Conservation (phyloP, 2,113 vertebrate species). For the Cheirogaleus medius region DNA sequence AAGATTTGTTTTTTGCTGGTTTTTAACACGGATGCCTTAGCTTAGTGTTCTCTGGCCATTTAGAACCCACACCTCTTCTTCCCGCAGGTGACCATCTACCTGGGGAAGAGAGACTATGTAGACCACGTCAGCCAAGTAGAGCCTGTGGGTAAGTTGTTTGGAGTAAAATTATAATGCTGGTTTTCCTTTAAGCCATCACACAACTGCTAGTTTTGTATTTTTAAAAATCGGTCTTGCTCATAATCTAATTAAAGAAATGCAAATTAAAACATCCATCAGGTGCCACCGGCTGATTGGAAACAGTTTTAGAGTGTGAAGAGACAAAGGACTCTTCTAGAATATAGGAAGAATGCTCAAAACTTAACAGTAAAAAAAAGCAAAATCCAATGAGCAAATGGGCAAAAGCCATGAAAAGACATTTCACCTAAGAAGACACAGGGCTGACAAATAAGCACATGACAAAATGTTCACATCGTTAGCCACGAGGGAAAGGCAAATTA, state of each 20-base stretch:
- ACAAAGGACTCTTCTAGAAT: background rate
- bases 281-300: background rate
- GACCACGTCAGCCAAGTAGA: conserved; percentile 90
- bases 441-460: background rate
- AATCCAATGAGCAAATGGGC: background rate
- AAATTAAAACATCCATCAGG: background rate
- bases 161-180: background rate
- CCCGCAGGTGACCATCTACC: conserved; percentile 91
- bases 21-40: background rate
- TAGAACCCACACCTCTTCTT: background rate
- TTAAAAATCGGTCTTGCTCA: background rate
- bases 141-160: conserved; percentile 91
- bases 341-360: background rate
- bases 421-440: background rate
- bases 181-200: background rate
- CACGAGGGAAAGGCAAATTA: background rate
- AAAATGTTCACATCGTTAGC: background rate
- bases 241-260: conserved; percentile 1
- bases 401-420: background rate
- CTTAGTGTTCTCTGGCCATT: background rate
- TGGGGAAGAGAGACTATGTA: conserved; percentile 93
- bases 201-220: background rate
- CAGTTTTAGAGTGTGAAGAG: background rate
- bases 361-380: background rate
- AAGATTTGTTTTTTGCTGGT: background rate